phyloP scores from a whole-genome alignment of 1,140 invertebrate species.

The Caerostris darwini region DNA sequence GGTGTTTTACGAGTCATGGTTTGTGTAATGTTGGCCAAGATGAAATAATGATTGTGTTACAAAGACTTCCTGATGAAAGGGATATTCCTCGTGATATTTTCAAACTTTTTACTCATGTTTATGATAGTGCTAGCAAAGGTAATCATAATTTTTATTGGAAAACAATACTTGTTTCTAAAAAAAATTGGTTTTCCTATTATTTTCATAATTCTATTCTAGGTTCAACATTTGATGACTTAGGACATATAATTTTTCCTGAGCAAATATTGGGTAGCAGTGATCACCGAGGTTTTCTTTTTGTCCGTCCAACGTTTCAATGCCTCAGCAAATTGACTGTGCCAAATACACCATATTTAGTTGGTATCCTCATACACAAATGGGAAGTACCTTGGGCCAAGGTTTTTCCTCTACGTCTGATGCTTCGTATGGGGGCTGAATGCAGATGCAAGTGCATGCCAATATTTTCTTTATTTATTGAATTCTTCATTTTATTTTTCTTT shows the following conservation, averaged over 20 bases:
- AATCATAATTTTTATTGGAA: not conserved
- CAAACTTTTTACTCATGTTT: slow-evolving; percentile 88
- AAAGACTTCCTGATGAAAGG: slow-evolving; percentile 87
- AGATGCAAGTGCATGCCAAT: slow-evolving; percentile 84
- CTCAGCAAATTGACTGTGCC: slow-evolving; percentile 89
- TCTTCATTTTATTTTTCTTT: no score
- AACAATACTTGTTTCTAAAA: not conserved
- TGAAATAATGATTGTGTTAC: slow-evolving; percentile 91
- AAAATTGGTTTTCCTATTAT: not conserved
- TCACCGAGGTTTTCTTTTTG: slow-evolving; percentile 92
- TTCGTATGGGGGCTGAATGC: slow-evolving; percentile 92
- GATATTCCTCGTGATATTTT: slow-evolving; percentile 90
- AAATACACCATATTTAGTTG: slow-evolving; percentile 89
- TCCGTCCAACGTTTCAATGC: slow-evolving; percentile 92
- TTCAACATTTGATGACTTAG: slow-evolving; percentile 88
- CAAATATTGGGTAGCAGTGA: slow-evolving; percentile 89
- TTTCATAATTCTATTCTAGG: slow-evolving; percentile 83
- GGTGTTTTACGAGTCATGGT: slow-evolving; percentile 91
- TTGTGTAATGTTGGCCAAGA: slow-evolving; percentile 92
- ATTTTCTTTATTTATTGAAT: not conserved
- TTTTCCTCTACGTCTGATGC: slow-evolving; percentile 89
- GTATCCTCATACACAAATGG: slow-evolving; percentile 91
- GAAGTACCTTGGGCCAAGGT: slow-evolving; percentile 94
- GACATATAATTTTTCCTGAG: slow-evolving; percentile 85
- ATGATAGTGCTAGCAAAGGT: slow-evolving; percentile 90